Evolutionary conservation across 2,113 vertebrate genomes (phyloP).

Genomic region (Rostratula benghalensis): DNA sequence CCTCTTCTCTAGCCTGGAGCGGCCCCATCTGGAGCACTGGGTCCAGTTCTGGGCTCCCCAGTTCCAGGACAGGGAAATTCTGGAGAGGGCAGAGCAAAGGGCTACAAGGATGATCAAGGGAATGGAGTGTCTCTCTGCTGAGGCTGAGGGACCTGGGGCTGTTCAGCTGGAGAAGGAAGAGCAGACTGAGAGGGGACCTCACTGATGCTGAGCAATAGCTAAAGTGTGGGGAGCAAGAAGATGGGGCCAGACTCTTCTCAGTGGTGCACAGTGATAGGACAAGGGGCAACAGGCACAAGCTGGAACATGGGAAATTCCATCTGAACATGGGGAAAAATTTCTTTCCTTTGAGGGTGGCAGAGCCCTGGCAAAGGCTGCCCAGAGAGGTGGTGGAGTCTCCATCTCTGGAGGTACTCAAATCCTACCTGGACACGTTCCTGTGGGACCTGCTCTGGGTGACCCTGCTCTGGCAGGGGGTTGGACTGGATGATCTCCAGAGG

Average conservation of each 20-base stretch:
- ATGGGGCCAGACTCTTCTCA: background rate
- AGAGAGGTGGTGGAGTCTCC: background rate
- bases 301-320: background rate
- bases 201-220: too few relatives aligned
- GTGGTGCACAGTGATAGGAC: background rate
- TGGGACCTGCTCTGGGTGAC: background rate
- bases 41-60: background rate
- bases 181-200: background rate
- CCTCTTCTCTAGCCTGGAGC: background rate
- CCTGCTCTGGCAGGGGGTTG: background rate
- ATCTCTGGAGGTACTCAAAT: background rate
- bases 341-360: background rate
- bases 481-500: background rate
- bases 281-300: background rate
- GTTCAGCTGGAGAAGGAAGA: background rate
- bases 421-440: background rate
- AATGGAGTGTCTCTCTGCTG: background rate
- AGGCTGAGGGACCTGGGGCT: background rate
- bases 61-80: background rate
- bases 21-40: background rate
- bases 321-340: background rate
- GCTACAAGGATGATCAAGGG: background rate
- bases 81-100: background rate
- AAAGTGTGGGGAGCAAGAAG: background rate
- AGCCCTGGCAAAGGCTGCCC: background rate